Evolutionary conservation across 1,140 invertebrate species (phyloP), one percentile per base, ranked within the genome.

Genomic region (Drosophila pallidifrons): DNA sequence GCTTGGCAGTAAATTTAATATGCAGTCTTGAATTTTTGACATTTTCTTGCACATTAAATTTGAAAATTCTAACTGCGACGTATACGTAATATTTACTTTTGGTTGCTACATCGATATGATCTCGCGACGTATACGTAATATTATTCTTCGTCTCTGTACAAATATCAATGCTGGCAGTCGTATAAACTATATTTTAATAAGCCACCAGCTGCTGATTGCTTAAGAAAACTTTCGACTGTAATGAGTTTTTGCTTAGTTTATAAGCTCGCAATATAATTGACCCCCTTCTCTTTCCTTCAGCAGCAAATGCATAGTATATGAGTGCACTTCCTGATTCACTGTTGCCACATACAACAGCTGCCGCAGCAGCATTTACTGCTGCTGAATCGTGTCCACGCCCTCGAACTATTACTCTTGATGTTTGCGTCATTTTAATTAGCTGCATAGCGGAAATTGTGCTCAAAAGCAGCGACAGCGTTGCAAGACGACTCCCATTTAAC

Each of bases 351-450:
- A 20, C 54, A 64, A 38, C 46, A 20, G 46, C 57, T 32, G 25
- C 8, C 41, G 35, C 35, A 3, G 10, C 6, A 10, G 8, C 35
- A 10, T 10, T 30, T 69, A 32, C 66, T 45, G 20, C 28, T 16
- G 15, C 20, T 38, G 35, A 38, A 38, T 38, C 35, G 15, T 7
- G 59, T 7, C 47, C 45, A 65, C 52, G 49, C 63, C 52, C 70
- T n/a, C 66, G 46, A 60, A 38, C 57, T 73, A 54, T 63, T 59
- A 59, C 35, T 64, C 58, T 71, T 58, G 58, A 61, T 76, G 83
- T 83, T 79, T 73, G 73, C 79, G 66, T 87, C 86, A 88, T 87
- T 87, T 87, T 87, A 87, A 87, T 83, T 88, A 87, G 83, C 73
- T 77, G 51, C 57, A 70, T 65, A 64, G 68, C 79, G 77, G 83